Percentiles rank a stretch among this genome's conserved stretches.
Evolutionary conservation across 2,888 invertebrate genomes (phyloP).

Genomic region (Lumbricus terrestris): DNA sequence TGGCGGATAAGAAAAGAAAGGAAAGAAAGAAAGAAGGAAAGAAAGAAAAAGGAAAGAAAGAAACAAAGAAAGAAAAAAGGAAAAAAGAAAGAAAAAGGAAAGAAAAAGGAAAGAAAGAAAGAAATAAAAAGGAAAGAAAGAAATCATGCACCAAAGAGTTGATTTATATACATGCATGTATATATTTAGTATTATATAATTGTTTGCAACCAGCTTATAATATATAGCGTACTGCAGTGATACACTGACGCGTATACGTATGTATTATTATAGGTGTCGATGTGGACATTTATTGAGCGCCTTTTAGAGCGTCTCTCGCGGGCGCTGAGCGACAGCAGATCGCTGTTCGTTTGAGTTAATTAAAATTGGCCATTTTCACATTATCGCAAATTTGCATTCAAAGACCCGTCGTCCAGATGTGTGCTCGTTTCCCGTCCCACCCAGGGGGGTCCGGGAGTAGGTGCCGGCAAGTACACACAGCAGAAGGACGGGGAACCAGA

Average conservation of each 20-base stretch:
- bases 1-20: too few relatives aligned
- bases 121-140: too few relatives aligned
- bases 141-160: too few relatives aligned
- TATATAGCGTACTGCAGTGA: too few relatives aligned
- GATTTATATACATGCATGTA: neutral
- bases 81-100: too few relatives aligned
- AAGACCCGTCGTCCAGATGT: conserved; percentile 10
- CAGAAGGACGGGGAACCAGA: neutral
- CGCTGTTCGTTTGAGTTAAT: conserved; percentile 11
- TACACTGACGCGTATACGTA: too few relatives aligned
- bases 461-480: neutral
- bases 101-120: too few relatives aligned
- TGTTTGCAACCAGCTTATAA: too few relatives aligned
- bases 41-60: too few relatives aligned
- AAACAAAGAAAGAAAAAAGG: too few relatives aligned
- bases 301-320: neutral
- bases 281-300: neutral
- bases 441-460: neutral
- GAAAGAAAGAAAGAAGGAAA: too few relatives aligned
- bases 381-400: conserved; percentile 19
- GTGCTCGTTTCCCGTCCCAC: neutral
- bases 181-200: neutral
- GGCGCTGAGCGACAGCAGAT: neutral
- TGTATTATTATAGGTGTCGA: neutral
- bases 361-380: conserved; percentile 15